phyloP scores from a whole-genome alignment of 2,888 invertebrate species.

The Agrilus mali region DNA sequence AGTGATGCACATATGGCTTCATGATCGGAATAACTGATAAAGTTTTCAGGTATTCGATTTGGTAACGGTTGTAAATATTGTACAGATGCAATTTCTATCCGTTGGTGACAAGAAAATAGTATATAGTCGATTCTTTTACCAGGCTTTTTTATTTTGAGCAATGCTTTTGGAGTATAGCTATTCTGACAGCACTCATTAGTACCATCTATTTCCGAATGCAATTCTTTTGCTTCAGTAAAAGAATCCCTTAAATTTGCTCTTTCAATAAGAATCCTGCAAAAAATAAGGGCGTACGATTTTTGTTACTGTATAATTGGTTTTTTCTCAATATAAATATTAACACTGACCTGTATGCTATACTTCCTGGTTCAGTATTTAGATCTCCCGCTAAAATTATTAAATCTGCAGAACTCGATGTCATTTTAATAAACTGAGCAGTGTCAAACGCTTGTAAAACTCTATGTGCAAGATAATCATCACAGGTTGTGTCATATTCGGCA shows the following conservation, averaged over 20 bases:
- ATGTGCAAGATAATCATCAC: conserved; percentile 87
- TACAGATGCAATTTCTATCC: conserved; percentile 31
- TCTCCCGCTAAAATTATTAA: conserved; percentile 86
- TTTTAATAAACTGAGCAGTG: conserved; percentile 83
- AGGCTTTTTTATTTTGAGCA: conserved; percentile 42
- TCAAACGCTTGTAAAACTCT: conserved; percentile 89
- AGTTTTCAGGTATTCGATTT: conserved; percentile 53
- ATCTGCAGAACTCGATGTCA: conserved; percentile 69
- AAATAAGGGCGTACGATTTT: background rate
- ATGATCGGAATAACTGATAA: conserved; percentile 81
- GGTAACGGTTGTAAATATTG: conserved; percentile 61
- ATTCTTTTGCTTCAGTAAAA: conserved; percentile 26
- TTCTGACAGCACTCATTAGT: conserved; percentile 76
- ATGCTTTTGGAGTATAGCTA: conserved; percentile 56
- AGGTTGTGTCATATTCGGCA: conserved; percentile 77
- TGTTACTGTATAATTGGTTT: too few relatives aligned
- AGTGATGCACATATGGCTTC: conserved; percentile 63
- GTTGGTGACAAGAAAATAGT: conserved; percentile 44
- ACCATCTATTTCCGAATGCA: conserved; percentile 34
- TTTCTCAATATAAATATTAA: background rate
- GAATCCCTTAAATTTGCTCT: conserved; percentile 44
- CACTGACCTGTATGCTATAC: conserved; percentile 57
- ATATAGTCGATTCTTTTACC: conserved; percentile 93
- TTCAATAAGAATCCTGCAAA: conserved; percentile 41
- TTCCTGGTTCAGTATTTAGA: conserved; percentile 81